These are phyloP conservation scores for Thamnophis sirtalis DNA, from an alignment of 2,113 vertebrate genomes.

Conservation along the genomic window DNA sequence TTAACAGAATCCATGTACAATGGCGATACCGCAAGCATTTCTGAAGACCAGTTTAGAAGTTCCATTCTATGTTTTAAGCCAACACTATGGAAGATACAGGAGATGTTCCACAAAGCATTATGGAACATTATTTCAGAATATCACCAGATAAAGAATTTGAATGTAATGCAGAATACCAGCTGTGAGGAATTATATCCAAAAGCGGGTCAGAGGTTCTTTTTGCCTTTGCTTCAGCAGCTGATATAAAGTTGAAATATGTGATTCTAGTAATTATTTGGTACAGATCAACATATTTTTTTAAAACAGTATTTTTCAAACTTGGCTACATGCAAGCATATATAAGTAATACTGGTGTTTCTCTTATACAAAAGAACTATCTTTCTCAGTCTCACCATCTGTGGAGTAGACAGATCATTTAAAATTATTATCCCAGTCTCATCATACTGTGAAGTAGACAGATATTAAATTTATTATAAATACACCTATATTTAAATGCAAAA, in stretches of 20 bases:
- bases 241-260: conserved; percentile 11
- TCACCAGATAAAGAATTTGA: conserved; percentile 35
- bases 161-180: conserved; percentile 35
- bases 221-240: conserved; percentile 42
- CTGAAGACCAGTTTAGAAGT: conserved; percentile 30
- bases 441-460: too few relatives aligned
- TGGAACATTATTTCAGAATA: conserved; percentile 33
- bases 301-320: neutral
- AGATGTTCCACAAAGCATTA: conserved; percentile 25
- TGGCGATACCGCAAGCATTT: conserved; percentile 19
- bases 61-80: conserved; percentile 25
- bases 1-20: conserved; percentile 29
- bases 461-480: neutral
- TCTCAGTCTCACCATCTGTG: conserved; percentile 18
- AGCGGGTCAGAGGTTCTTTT: conserved; percentile 37
- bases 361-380: neutral
- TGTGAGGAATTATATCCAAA: conserved; percentile 23
- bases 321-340: conserved; percentile 33
- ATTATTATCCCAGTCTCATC: neutral
- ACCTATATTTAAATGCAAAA: neutral
- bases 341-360: neutral
- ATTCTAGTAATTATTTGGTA: conserved; percentile 48
- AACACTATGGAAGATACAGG: conserved; percentile 36
- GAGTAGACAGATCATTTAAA: neutral
- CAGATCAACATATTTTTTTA: conserved; percentile 41